Evolutionary conservation across 2,797 vertebrate genomes (phyloP).

Genomic region (Uromys caudimaculatus): DNA sequence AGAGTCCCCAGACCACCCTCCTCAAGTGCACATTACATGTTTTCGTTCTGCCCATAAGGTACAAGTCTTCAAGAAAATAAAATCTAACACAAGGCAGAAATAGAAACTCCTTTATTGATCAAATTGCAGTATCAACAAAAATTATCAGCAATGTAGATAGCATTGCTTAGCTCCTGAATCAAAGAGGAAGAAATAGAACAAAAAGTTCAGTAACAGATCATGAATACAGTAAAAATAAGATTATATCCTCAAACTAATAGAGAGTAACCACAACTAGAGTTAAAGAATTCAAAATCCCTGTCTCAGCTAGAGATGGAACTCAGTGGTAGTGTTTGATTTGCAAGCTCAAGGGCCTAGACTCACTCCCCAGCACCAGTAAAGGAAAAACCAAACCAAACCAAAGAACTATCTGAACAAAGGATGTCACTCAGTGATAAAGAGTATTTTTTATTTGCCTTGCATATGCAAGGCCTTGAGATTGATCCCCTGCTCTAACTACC

Average conservation of each 20-base stretch:
- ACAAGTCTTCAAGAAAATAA: not conserved
- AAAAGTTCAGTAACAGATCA: not conserved
- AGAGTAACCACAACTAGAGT: no score
- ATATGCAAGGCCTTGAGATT: not conserved
- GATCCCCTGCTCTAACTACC: not conserved
- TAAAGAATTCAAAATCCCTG: not conserved
- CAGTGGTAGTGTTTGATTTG: not conserved
- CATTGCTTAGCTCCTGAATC: not conserved
- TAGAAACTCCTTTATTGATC: not conserved
- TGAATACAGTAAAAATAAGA: not conserved
- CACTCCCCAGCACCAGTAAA: not conserved
- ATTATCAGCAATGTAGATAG: not conserved
- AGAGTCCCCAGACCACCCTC: not conserved
- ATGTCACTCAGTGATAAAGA: not conserved
- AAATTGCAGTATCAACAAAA: not conserved
- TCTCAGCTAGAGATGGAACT: not conserved
- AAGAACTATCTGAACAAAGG: not conserved
- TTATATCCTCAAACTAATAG: not conserved
- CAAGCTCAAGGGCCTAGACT: not conserved
- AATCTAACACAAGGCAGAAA: not conserved
- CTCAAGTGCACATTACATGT: no score
- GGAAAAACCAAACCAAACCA: not conserved
- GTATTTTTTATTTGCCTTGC: not conserved
- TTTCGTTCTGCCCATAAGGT: not conserved
- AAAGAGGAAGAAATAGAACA: not conserved